These are phyloP conservation scores for Hydrozoanthus tunicans DNA, from an alignment of 64 coral and sea anemone genomes.

Conservation along the genomic window DNA sequence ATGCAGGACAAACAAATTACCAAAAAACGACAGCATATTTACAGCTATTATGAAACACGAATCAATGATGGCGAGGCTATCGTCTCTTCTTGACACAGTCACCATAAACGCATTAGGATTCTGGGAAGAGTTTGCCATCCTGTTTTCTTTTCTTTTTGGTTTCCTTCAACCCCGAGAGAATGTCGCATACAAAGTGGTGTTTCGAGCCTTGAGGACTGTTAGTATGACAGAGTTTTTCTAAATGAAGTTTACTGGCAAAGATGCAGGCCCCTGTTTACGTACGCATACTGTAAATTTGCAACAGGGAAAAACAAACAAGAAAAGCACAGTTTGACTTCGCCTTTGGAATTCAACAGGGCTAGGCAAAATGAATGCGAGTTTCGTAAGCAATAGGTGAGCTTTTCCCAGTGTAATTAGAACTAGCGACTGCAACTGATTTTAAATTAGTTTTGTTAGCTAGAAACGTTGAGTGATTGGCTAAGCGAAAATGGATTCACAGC, in stretches of 20 bases:
- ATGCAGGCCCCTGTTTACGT: not conserved
- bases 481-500: not conserved
- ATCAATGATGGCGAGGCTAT: not conserved
- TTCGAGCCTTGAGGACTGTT: not conserved
- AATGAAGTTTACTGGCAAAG: not conserved
- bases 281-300: not conserved
- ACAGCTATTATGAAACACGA: slow-evolving; percentile 8
- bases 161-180: not conserved
- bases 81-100: not conserved
- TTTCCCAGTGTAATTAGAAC: not conserved
- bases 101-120: not conserved
- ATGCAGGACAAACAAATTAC: slow-evolving; percentile 6
- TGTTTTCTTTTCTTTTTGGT: not conserved
- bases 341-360: not conserved
- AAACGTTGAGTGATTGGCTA: not conserved
- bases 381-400: not conserved
- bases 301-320: not conserved
- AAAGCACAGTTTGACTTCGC: not conserved
- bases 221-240: not conserved
- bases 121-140: not conserved
- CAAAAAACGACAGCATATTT: not conserved
- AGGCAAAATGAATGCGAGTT: not conserved
- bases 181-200: not conserved
- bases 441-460: not conserved
- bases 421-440: not conserved